Evolutionary conservation across 2,113 vertebrate genomes (phyloP).

Genomic region (Malurus alboscapulatus): DNA sequence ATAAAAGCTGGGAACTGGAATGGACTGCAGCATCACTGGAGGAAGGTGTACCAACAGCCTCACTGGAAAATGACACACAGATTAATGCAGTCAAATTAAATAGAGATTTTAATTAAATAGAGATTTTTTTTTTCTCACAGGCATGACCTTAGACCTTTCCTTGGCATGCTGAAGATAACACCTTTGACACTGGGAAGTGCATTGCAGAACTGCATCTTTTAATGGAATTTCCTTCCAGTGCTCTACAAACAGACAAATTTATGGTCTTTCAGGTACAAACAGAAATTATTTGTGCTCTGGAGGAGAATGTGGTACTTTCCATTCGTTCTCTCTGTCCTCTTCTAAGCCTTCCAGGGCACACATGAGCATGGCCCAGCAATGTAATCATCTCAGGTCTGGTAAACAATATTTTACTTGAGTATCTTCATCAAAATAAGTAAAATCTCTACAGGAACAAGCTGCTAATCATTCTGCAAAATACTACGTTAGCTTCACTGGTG

Average conservation of each 20-base stretch:
- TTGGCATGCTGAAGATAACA: neutral
- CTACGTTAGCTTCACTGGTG: neutral
- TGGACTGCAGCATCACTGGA: neutral
- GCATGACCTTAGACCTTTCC: neutral
- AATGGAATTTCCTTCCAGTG: constrained; percentile 37
- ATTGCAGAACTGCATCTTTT: neutral
- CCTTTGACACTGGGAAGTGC: neutral
- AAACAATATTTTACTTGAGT: neutral
- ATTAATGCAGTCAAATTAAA: neutral
- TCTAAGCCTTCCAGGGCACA: neutral
- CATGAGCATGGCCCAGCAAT: neutral
- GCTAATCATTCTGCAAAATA: neutral
- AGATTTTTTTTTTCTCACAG: neutral
- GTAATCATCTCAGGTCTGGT: neutral
- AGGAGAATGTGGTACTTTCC: constrained; percentile 30
- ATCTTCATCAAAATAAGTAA: neutral
- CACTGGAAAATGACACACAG: neutral
- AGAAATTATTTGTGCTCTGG: neutral
- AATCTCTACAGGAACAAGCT: neutral
- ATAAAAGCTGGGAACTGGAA: neutral
- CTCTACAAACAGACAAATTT: constrained; percentile 43
- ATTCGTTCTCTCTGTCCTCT: neutral
- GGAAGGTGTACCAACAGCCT: neutral
- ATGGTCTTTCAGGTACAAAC: constrained; percentile 63
- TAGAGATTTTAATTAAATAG: neutral